Base-by-base conservation (phyloP, 2,888 invertebrate species). In the Zhuqinia jingwanae region DNA sequence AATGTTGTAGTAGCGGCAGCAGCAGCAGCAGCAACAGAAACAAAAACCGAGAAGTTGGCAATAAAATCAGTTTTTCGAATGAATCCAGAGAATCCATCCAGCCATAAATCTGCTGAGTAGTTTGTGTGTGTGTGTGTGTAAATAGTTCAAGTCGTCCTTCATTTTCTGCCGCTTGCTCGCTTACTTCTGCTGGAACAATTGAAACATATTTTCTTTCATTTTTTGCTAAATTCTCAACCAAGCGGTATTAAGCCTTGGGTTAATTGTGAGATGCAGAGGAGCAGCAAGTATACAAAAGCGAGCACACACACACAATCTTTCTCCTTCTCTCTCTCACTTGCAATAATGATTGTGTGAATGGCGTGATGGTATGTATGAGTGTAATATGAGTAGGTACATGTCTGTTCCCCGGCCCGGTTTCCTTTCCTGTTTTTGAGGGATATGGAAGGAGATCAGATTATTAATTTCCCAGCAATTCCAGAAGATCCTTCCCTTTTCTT, bases 201-300 rank as follows among this genome's bases (percentile, higher is more conserved):
- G 84, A 77, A 84, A 84, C 68, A 84, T 83, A 84, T 77, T 84
- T 83, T 56, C 84, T 76, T 56, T 36, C 58, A n/a, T n/a, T n/a
- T n/a, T n/a, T 76, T 5, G 47, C 30, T 56, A 77, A 56, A 68
- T 84, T 84, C 77, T 77, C 25, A 47, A 83, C n/a, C 60, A 20
- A 50, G 75, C 42, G n/a, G n/a, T n/a, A n/a, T n/a, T n/a, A n/a
- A n/a, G n/a, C n/a, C n/a, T n/a, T n/a, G n/a, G n/a, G n/a, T n/a
- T n/a, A n/a, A n/a, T n/a, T n/a, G n/a, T n/a, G n/a, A n/a, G n/a
- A n/a, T n/a, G n/a, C n/a, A n/a, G n/a, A n/a, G n/a, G n/a, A n/a
- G n/a, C n/a, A n/a, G n/a, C n/a, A n/a, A n/a, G n/a, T n/a, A n/a
- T n/a, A n/a, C n/a, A n/a, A n/a, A n/a, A n/a, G n/a, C n/a, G n/a